These are phyloP conservation scores for Calliscelio sp. DNA, from an alignment of 2,888 invertebrate genomes.

Conservation along the genomic window DNA sequence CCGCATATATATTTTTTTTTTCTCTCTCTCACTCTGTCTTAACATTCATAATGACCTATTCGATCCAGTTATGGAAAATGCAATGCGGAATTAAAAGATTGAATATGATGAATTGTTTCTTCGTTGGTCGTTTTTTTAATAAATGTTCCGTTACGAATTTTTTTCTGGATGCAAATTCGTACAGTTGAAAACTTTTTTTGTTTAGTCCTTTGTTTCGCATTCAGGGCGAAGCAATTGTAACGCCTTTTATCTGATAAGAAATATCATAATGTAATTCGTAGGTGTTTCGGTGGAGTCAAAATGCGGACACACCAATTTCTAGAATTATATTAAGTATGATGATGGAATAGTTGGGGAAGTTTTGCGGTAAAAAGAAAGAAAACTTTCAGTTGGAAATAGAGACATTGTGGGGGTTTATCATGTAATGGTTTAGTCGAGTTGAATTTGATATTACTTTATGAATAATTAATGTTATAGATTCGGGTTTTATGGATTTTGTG, in stretches of 20 bases:
- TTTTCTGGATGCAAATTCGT: not conserved
- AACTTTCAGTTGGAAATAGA: slow-evolving; percentile 40
- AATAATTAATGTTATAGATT: slow-evolving; percentile 35
- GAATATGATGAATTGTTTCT: slow-evolving; percentile 60
- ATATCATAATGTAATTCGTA: slow-evolving; percentile 22
- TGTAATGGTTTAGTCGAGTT: not conserved
- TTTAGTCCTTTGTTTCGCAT: slow-evolving; percentile 17
- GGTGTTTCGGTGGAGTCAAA: not conserved
- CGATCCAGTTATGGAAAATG: slow-evolving; percentile 55
- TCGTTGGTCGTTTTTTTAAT: too few species aligned
- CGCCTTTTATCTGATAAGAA: slow-evolving; percentile 24
- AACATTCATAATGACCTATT: slow-evolving; percentile 46
- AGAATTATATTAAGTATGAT: not conserved
- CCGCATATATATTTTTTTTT: too few species aligned
- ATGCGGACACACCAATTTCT: not conserved
- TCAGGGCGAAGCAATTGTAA: slow-evolving; percentile 25
- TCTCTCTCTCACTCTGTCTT: too few species aligned
- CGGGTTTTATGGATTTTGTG: not conserved
- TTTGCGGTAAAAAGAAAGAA: slow-evolving; percentile 6
- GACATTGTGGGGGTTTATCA: slow-evolving; percentile 20
- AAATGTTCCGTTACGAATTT: slow-evolving; percentile 25
- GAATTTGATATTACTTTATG: slow-evolving; percentile 41
- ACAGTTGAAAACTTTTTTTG: slow-evolving; percentile 9
- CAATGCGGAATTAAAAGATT: slow-evolving; percentile 37
- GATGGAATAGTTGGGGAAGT: slow-evolving; percentile 2